These are phyloP conservation scores for Temnothorax ravouxi DNA, from an alignment of 2,888 invertebrate species.

Conservation along the genomic window DNA sequence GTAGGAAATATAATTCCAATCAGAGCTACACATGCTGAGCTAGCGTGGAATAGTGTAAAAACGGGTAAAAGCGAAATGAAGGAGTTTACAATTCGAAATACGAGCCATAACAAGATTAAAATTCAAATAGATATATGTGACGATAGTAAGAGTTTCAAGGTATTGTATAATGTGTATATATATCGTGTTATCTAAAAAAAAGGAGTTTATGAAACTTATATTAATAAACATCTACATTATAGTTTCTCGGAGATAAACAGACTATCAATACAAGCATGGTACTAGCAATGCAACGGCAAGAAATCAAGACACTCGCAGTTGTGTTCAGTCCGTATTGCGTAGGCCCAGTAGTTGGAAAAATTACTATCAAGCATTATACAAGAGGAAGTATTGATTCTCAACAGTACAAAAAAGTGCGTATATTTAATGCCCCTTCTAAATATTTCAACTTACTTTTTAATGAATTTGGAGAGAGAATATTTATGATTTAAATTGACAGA, in stretches of 20 bases:
- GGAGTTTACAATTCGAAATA: conserved; percentile 88
- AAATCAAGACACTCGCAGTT: conserved; percentile 88
- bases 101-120: conserved; percentile 87
- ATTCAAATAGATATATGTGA: conserved; percentile 87
- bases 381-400: conserved; percentile 68
- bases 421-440: conserved; percentile 5
- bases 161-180: conserved; percentile 82
- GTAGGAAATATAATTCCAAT: conserved; percentile 86
- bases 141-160: conserved; percentile 83
- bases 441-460: conserved; percentile 27
- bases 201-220: background rate
- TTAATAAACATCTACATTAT: conserved; percentile 47
- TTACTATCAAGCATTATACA: conserved; percentile 87
- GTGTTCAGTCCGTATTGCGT: conserved; percentile 88
- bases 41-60: conserved; percentile 89
- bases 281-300: conserved; percentile 87
- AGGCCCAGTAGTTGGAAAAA: conserved; percentile 88
- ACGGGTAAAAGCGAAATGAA: conserved; percentile 87
- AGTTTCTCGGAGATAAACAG: conserved; percentile 83
- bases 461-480: background rate
- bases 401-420: conserved; percentile 67
- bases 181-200: background rate
- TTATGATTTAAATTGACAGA: conserved; percentile 68
- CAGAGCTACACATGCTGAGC: conserved; percentile 87
- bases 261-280: conserved; percentile 79